Percentiles rank a stretch among this genome's conserved stretches.
phyloP scores from a whole-genome alignment of 1,140 invertebrate genomes.

The Tetraneura akinire region DNA sequence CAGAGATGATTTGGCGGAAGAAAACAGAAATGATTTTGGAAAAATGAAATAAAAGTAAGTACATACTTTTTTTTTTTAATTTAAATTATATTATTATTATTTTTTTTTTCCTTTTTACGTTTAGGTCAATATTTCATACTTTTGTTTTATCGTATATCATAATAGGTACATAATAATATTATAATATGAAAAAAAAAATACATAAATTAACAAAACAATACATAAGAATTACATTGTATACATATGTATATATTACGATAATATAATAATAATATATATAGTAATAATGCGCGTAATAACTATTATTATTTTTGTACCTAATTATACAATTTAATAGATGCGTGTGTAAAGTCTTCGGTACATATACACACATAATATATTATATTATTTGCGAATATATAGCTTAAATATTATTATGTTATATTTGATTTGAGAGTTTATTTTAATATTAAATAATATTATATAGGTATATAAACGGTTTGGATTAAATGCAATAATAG shows the following conservation, averaged over 20 bases:
- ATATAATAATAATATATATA: slow-evolving; percentile 2
- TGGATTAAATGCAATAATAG: slow-evolving; percentile 18
- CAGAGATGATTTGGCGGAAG: too few species aligned
- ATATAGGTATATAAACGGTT: background rate
- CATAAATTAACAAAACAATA: slow-evolving; percentile 16
- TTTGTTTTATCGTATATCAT: slow-evolving; percentile 11
- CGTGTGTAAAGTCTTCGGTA: background rate
- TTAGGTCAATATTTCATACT: slow-evolving; percentile 43
- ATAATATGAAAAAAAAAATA: slow-evolving; percentile 24
- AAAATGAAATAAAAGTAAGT: background rate
- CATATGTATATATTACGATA: slow-evolving; percentile 16
- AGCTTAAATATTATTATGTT: too few species aligned
- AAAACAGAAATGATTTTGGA: too few species aligned
- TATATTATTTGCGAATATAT: background rate
- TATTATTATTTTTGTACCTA: background rate
- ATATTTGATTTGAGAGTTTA: slow-evolving; percentile 14
- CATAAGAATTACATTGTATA: slow-evolving; percentile 43
- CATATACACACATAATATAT: slow-evolving; percentile 40
- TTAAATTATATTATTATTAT: too few species aligned
- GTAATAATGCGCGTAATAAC: slow-evolving; percentile 29
- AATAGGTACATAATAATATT: slow-evolving; percentile 30
- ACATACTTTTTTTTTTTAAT: background rate
- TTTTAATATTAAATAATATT: background rate
- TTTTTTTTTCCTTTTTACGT: too few species aligned
- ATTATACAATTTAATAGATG: background rate